Conservation (phyloP, 2,797 vertebrate species). For the Cyclura pinguis region DNA sequence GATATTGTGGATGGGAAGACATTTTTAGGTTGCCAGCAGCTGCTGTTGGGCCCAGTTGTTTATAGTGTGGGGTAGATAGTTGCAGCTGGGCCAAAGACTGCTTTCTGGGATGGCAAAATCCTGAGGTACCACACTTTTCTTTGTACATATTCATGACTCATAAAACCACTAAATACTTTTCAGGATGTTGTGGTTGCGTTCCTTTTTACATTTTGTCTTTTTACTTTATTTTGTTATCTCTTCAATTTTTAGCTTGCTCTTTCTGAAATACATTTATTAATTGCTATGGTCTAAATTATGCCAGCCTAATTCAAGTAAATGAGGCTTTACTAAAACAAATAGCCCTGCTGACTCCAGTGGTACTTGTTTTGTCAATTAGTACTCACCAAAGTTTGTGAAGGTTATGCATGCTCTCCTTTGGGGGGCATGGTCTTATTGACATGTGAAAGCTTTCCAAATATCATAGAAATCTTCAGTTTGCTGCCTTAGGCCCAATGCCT, state of each 20-base stretch:
- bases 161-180: neutral
- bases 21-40: neutral
- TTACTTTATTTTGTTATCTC: neutral
- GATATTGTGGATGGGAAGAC: neutral
- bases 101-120: neutral
- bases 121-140: neutral
- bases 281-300: slow-evolving; percentile 6
- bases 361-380: slow-evolving; percentile 3
- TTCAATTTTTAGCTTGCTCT: neutral
- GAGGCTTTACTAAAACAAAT: neutral
- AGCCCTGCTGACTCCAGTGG: neutral
- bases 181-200: too few relatives aligned
- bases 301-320: slow-evolving; percentile 1
- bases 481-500: neutral
- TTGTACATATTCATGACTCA: neutral
- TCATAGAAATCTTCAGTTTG: neutral
- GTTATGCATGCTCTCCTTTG: neutral
- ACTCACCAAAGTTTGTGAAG: neutral
- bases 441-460: neutral
- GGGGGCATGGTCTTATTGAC: neutral
- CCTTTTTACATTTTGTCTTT: neutral
- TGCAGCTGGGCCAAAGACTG: neutral
- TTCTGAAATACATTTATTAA: slow-evolving; percentile 18
- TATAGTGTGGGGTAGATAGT: neutral
- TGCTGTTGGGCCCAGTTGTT: neutral